These are phyloP conservation scores for Beroe ovata DNA, from an alignment of 37 sponge, comb jelly and placozoan species.

Conservation along the genomic window DNA sequence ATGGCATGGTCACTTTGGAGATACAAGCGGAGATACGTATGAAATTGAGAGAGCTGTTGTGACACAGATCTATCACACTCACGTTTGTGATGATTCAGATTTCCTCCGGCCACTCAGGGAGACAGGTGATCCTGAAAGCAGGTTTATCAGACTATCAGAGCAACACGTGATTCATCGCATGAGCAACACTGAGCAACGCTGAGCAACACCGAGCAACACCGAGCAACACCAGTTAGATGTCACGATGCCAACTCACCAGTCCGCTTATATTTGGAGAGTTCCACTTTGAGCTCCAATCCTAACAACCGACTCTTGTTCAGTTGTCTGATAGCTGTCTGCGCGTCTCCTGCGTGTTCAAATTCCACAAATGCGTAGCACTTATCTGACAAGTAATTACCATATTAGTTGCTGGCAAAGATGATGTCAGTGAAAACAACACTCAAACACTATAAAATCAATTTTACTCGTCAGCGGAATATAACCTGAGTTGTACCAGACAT, in stretches of 20 bases:
- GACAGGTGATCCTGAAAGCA: no score
- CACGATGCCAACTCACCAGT: constrained; percentile 3
- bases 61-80: no score
- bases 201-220: background rate
- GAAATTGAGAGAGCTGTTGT: no score
- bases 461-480: background rate
- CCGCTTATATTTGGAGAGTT: constrained; percentile 16
- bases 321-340: constrained; percentile 2
- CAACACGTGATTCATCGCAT: no score
- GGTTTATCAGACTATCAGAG: no score
- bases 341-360: constrained; percentile 1
- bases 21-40: no score
- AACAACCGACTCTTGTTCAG: background rate
- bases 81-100: no score
- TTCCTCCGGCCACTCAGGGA: no score
- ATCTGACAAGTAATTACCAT: constrained; percentile 20
- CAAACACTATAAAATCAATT: no score
- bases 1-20: no score
- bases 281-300: constrained; percentile 47
- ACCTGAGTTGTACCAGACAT: constrained; percentile 56
- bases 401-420: no score
- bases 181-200: background rate
- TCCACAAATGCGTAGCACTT: constrained; percentile 54
- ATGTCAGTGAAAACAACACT: no score
- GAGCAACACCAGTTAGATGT: background rate